Evolutionary conservation across 1,140 invertebrate species (phyloP).

Genomic region (Aethina tumida): DNA sequence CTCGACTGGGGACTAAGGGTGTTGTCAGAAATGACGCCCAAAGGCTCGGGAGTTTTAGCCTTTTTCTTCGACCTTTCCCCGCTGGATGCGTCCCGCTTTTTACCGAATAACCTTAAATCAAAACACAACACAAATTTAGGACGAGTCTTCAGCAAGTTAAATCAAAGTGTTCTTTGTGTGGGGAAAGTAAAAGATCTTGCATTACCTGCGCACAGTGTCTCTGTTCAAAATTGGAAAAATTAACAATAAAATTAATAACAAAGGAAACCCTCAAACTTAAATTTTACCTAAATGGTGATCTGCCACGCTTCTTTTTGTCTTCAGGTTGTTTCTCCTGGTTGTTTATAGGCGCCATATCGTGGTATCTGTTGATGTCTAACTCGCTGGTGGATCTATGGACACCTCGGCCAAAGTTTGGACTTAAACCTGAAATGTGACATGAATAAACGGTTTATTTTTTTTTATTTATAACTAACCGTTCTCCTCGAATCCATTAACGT

Average conservation of each 20-base stretch:
- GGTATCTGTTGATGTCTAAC: slow-evolving; percentile 56
- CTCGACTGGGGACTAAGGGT: slow-evolving; percentile 15
- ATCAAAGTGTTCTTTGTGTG: background rate
- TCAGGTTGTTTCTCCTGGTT: slow-evolving; percentile 47
- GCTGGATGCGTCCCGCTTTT: slow-evolving; percentile 56
- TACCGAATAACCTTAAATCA: slow-evolving; percentile 61
- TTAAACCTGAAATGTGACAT: slow-evolving; percentile 26
- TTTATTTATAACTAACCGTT: slow-evolving; percentile 18
- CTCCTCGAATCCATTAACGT: slow-evolving; percentile 34
- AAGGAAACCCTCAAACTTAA: slow-evolving; percentile 5
- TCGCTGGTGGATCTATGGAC: slow-evolving; percentile 67
- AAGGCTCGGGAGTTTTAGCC: slow-evolving; percentile 60
- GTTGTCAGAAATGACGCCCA: slow-evolving; percentile 34
- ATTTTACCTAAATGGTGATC: slow-evolving; percentile 78
- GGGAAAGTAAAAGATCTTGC: background rate
- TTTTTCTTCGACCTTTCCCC: slow-evolving; percentile 46
- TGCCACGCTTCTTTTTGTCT: slow-evolving; percentile 75
- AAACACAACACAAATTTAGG: slow-evolving; percentile 8
- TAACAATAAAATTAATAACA: slow-evolving; percentile 6
- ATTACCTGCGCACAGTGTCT: slow-evolving; percentile 25
- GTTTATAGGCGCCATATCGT: slow-evolving; percentile 44
- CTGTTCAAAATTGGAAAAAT: slow-evolving; percentile 14
- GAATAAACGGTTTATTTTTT: slow-evolving; percentile 9
- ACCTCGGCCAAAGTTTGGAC: slow-evolving; percentile 37
- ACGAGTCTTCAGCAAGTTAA: slow-evolving; percentile 7